Evolutionary conservation across 2,888 invertebrate species (phyloP), one percentile per base, ranked within the genome.

Genomic region (Pachydiplax longipennis): DNA sequence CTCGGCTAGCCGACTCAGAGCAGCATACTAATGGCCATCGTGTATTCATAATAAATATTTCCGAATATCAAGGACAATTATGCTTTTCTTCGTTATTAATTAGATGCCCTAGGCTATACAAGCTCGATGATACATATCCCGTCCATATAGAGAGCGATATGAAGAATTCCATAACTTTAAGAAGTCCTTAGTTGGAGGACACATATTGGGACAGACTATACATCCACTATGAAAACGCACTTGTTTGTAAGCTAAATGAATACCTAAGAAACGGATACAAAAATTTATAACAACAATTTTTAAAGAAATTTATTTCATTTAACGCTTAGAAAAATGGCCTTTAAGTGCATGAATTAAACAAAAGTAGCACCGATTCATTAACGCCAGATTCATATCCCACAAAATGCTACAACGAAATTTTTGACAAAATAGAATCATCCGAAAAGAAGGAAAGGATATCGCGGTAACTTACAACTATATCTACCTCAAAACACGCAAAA

Each of bases 31-130:
- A 87, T 87, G 58, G 61, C 87, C 61, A 87, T 37, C 37, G 37
- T n/a, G 87, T 87, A 87, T 87, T 87, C 87, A 87, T 87, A 87
- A 61, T 87, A 87, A 61, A 61, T 87, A 87, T 87, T 87, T 61
- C 87, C 13, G 65, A 87, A 61, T 61, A 87, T 87, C 87, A 87
- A 87, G 22, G 87, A 61, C 31, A 87, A 87, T 61, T 87, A 87
- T 87, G 61, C 58, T 61, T 61, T 40, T 40, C 61, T 53, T 37
- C 61, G 61, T 87, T 58, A 87, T 65, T 87, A 87, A 87, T 87
- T 65, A n/a, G 40, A 58, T 87, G 87, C 37, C 37, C 58, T 61
- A 35, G 22, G 31, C 35, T 40, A 87, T 35, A 87, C 87, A 61
- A 87, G 58, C 58, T 58, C 31, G 58, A 61, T n/a, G 31, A 87